Percentiles rank a stretch among this genome's conserved stretches.
phyloP scores from a whole-genome alignment of 1,140 invertebrate genomes.

The Scaptomyza graminum region DNA sequence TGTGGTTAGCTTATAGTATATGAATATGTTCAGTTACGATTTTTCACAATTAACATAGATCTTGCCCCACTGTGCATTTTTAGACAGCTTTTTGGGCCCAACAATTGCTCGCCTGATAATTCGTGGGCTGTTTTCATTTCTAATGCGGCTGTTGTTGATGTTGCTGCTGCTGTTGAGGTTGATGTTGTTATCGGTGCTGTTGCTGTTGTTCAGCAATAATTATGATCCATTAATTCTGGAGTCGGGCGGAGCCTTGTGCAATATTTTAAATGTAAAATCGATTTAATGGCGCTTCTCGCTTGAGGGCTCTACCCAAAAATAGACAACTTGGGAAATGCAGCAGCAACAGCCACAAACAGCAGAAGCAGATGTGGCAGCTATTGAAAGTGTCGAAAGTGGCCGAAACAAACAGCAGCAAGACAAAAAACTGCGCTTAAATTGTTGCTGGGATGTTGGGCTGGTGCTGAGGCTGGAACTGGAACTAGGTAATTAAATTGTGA shows the following conservation, averaged over 20 bases:
- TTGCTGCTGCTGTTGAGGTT: slow-evolving; percentile 22
- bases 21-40: too few relatives aligned
- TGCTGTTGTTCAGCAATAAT: slow-evolving; percentile 64
- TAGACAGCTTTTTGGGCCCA: slow-evolving; percentile 25
- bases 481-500: slow-evolving; percentile 74
- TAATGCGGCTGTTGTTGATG: slow-evolving; percentile 47
- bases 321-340: slow-evolving; percentile 67
- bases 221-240: slow-evolving; percentile 80
- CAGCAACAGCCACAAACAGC: slow-evolving; percentile 7
- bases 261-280: slow-evolving; percentile 81
- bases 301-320: slow-evolving; percentile 62
- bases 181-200: slow-evolving; percentile 31
- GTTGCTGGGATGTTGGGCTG: neutral
- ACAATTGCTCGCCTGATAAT: slow-evolving; percentile 44
- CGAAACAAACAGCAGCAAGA: slow-evolving; percentile 9
- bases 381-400: slow-evolving; percentile 67
- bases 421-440: slow-evolving; percentile 7
- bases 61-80: slow-evolving; percentile 26
- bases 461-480: slow-evolving; percentile 8
- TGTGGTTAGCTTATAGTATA: too few relatives aligned
- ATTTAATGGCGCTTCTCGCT: slow-evolving; percentile 77
- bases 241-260: slow-evolving; percentile 70
- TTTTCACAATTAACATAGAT: too few relatives aligned
- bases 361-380: slow-evolving; percentile 19
- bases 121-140: slow-evolving; percentile 67